Evolutionary conservation across 1,140 invertebrate genomes (phyloP).

Genomic region (Nomia melanderi): DNA sequence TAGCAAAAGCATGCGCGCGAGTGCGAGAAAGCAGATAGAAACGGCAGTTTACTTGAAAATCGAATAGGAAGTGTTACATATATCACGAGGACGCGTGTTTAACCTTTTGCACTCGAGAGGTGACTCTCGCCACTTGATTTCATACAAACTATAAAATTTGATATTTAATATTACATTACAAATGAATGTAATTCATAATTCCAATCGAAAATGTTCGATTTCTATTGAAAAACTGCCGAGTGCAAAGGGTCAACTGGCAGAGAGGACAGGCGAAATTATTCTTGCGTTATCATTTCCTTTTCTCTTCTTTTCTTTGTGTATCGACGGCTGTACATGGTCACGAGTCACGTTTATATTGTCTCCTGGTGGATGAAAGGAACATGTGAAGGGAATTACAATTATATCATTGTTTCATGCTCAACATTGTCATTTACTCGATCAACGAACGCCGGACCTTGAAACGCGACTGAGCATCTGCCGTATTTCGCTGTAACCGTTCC

Average conservation of each 20-base stretch:
- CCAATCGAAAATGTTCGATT: no score
- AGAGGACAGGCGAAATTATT: slow-evolving; percentile 17
- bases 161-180: no score
- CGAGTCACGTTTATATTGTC: slow-evolving; percentile 33
- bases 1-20: background rate
- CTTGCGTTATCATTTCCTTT: slow-evolving; percentile 26
- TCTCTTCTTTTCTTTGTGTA: slow-evolving; percentile 48
- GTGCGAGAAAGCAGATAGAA: background rate
- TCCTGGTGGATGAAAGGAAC: slow-evolving; percentile 33
- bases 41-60: slow-evolving; percentile 13
- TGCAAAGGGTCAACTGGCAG: no score
- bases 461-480: slow-evolving; percentile 21
- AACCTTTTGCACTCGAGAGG: no score
- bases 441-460: slow-evolving; percentile 27
- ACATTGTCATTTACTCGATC: slow-evolving; percentile 45
- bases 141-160: no score
- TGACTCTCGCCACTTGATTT: no score
- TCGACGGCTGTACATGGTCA: slow-evolving; percentile 21
- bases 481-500: slow-evolving; percentile 25
- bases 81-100: slow-evolving; percentile 15
- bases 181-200: no score
- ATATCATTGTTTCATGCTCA: slow-evolving; percentile 54
- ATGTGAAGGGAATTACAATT: slow-evolving; percentile 54
- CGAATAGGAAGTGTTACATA: slow-evolving; percentile 29
- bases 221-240: no score